Evolutionary conservation across 2,888 invertebrate genomes (phyloP), one percentile per base, ranked within the genome.

Genomic region (Eustalomyia histrio): DNA sequence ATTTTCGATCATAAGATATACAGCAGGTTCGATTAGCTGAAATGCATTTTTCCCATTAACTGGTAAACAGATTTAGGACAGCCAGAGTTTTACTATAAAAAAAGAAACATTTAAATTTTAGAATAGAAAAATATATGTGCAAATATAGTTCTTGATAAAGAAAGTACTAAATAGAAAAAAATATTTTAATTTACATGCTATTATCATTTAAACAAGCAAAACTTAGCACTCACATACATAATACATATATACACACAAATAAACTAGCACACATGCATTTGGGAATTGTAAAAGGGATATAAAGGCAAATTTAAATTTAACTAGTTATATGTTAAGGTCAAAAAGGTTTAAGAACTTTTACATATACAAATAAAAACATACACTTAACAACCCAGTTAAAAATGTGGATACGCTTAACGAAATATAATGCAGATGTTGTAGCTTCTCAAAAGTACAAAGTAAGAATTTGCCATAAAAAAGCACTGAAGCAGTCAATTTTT

Each of bases 171-270:
- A 29, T 7, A 6, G 7, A 29, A 29, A 29, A 29, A 78, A 75
- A 78, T 69, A 72, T 76, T 76, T 82, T 75, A 67, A 80, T 83
- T 79, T 79, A 81, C 65, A 69, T 76, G 69, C 61, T 73, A 76
- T 81, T 76, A 71, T 76, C 76, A 53, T 71, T 61, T 68, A 21
- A 64, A 64, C 57, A 75, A 76, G 73, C 39, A 52, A 61, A 71
- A 65, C 33, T 58, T 61, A 60, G 29, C 75, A 67, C 55, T 60
- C 24, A 55, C 65, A 52, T 67, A 50, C n/a, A 61, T 33, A 72
- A 29, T 29, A 29, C 29, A 52, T n/a, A n/a, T n/a, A n/a, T n/a
- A n/a, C 6, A 53, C 8, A 65, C 14, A 35, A 60, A 47, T 17
- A 10, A 16, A 33, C 29, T 14, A 17, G 9, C 43, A 29, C 29